Percentiles rank a stretch among this genome's conserved stretches.
Evolutionary conservation across 2,888 invertebrate species (phyloP).

Genomic region (Notodonta dromedarius): DNA sequence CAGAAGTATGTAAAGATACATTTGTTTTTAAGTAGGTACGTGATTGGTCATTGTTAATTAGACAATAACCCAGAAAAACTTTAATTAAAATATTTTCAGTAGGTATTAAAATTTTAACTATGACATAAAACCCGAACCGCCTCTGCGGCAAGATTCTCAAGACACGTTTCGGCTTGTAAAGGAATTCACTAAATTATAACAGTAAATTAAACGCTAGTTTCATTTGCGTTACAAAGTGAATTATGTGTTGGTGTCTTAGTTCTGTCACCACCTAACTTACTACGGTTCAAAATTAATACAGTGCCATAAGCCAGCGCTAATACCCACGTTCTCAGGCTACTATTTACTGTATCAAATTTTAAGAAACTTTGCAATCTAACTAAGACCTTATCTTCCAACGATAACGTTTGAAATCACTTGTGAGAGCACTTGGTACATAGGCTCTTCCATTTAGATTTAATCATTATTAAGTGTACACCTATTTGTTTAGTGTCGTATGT

Average conservation of each 20-base stretch:
- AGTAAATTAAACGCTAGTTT: conserved; percentile 83
- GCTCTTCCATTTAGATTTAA: conserved; percentile 55
- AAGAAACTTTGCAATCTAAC: conserved; percentile 39
- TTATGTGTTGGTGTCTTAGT: conserved; percentile 83
- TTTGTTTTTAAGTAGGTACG: too few relatives aligned
- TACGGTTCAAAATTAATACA: conserved; percentile 85
- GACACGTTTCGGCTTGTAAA: conserved; percentile 61
- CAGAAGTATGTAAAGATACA: too few relatives aligned
- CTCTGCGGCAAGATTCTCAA: conserved; percentile 41
- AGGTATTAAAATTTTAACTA: background rate
- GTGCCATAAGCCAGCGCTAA: conserved; percentile 82
- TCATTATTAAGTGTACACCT: conserved; percentile 82
- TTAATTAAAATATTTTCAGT: too few relatives aligned
- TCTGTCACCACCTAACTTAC: conserved; percentile 84
- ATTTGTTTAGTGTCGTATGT: conserved; percentile 81
- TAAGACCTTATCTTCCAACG: conserved; percentile 30
- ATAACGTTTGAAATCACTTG: conserved; percentile 38
- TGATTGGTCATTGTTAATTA: too few relatives aligned
- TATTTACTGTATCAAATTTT: conserved; percentile 80
- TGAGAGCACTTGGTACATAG: conserved; percentile 37
- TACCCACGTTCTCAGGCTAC: conserved; percentile 71
- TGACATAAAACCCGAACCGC: conserved; percentile 28
- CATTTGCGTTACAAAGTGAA: conserved; percentile 83
- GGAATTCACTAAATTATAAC: conserved; percentile 83
- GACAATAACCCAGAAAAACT: too few relatives aligned